Evolutionary conservation across 2,888 invertebrate species (phyloP).

Genomic region (Nomada fabriciana): DNA sequence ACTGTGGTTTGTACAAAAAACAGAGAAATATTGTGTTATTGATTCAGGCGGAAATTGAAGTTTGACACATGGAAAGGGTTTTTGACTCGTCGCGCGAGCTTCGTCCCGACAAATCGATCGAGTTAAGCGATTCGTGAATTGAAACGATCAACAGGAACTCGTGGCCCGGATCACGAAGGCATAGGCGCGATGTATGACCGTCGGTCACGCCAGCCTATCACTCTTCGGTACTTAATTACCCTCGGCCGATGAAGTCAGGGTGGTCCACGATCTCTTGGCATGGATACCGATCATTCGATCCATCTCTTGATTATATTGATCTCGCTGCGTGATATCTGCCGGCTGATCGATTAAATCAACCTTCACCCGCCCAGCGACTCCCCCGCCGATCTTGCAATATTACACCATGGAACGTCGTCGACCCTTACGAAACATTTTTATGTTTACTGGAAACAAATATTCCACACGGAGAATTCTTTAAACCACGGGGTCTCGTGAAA

Average conservation of each 20-base stretch:
- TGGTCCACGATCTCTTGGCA: slow-evolving; percentile 74
- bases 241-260: slow-evolving; percentile 76
- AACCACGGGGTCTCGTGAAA: too few species aligned
- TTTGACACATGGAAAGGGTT: neutral
- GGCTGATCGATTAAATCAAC: slow-evolving; percentile 66
- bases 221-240: slow-evolving; percentile 79
- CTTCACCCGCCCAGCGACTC: slow-evolving; percentile 18
- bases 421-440: neutral
- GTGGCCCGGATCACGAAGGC: slow-evolving; percentile 74
- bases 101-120: slow-evolving; percentile 63
- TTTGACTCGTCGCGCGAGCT: neutral
- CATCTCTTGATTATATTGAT: slow-evolving; percentile 67
- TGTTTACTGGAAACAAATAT: too few species aligned
- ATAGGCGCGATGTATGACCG: slow-evolving; percentile 77
- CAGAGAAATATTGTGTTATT: neutral
- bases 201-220: slow-evolving; percentile 78
- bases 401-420: neutral
- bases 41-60: neutral
- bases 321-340: slow-evolving; percentile 58
- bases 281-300: slow-evolving; percentile 63
- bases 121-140: slow-evolving; percentile 66
- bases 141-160: slow-evolving; percentile 74
- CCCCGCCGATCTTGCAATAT: slow-evolving; percentile 32
- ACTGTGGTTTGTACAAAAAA: too few species aligned
- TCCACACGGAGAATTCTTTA: neutral